Evolutionary conservation across 2,113 vertebrate genomes (phyloP).

Genomic region (Climacteris rufus): DNA sequence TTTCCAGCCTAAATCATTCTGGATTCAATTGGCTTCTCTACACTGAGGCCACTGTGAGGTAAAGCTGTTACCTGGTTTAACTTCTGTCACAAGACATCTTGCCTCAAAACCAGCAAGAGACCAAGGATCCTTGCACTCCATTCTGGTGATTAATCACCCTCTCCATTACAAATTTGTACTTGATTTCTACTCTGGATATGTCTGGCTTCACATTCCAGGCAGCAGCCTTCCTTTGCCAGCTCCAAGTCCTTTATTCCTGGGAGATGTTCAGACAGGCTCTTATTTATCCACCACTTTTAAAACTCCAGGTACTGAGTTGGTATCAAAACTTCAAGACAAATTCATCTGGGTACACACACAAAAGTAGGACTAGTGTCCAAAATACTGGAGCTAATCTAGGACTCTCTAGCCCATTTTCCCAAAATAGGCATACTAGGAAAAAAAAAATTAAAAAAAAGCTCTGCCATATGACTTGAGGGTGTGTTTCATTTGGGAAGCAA

Average conservation of each 20-base stretch:
- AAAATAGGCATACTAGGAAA: constrained; percentile 22
- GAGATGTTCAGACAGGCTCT: neutral
- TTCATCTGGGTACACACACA: neutral
- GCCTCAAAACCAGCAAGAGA: neutral
- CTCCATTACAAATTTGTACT: neutral
- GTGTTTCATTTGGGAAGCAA: constrained; percentile 39
- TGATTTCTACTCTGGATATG: neutral
- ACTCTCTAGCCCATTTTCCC: constrained; percentile 61
- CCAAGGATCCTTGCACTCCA: neutral
- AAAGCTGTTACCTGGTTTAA: neutral
- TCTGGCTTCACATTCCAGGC: neutral
- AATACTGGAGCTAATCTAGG: constrained; percentile 58
- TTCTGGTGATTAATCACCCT: neutral
- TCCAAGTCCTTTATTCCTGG: neutral
- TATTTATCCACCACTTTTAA: neutral
- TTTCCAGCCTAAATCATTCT: neutral
- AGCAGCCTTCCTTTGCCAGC: neutral
- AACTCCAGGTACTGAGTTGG: neutral
- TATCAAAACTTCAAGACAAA: neutral
- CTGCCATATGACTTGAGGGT: constrained; percentile 19
- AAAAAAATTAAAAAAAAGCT: neutral
- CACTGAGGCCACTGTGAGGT: neutral
- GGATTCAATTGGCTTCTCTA: neutral
- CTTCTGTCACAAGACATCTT: neutral
- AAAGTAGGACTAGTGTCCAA: constrained; percentile 58